Base-by-base conservation (phyloP, 1,140 invertebrate species). In the Danaus melanippus region DNA sequence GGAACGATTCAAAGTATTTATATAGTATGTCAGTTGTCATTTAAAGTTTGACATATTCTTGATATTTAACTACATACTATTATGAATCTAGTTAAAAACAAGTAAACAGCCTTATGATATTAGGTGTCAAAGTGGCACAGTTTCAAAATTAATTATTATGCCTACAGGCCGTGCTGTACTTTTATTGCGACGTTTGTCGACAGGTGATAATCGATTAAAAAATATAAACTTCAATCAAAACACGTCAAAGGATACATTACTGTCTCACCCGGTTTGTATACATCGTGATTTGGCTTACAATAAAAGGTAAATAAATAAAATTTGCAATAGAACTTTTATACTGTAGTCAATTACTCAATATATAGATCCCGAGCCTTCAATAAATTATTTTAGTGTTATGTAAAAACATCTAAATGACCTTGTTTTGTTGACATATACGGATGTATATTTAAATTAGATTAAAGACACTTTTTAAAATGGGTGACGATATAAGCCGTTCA, bases 151-250 rank as follows among this genome's bases (percentile, higher is more conserved):
- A 51, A 62, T 64, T 78, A 86, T 77, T 84, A 86, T 86, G 84
- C 81, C 84, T 79, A 78, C 60, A 70, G 77, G 79, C 46, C 80
- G 84, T 50, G 76, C 80, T 53, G 80, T 76, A 46, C 66, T 84
- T 52, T 73, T 86, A 58, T 70, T 86, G 59, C 60, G 84, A 66
- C 70, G 84, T 51, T 72, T 86, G 58, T 86, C 84, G 64, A 74
- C 81, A 44, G 76, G 77, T 51, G 84, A 86, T 64, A 82, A 64
- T 65, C 80, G 67, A 69, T 73, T 86, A 10, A 86, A 84, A 58
- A 81, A 61, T 62, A 58, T 86, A 9, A 82, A 80, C 65, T 62
- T 84, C 40, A 84, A 74, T 55, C 76, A 82, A 67, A 81, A 68
- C 53, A 62, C 67, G 32, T 56, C 60, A 15, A 84, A 80, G 56